Evolutionary conservation across 2,797 vertebrate species (phyloP).

Genomic region (Masticophis lateralis): DNA sequence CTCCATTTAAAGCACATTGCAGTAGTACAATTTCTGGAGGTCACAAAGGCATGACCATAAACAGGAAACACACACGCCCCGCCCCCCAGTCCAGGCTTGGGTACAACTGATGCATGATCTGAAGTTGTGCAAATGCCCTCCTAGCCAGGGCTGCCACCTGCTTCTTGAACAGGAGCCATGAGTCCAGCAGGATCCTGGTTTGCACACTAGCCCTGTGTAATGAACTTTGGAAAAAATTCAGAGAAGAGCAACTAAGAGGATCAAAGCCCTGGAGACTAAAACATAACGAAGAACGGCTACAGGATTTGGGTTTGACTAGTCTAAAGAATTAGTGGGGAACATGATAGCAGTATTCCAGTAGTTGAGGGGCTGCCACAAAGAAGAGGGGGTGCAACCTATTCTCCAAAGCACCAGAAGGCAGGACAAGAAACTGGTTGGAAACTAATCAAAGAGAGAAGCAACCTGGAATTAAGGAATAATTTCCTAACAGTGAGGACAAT

Average conservation of each 20-base stretch:
- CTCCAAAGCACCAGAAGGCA: not conserved
- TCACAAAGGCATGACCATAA: not conserved
- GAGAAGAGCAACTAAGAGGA: not conserved
- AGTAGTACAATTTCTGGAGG: not conserved
- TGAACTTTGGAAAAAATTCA: not conserved
- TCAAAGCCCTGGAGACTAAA: not conserved
- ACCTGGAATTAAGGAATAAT: no score
- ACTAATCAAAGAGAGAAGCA: no score
- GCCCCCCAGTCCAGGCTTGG: not conserved
- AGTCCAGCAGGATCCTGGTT: not conserved
- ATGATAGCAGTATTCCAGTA: not conserved
- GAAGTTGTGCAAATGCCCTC: not conserved
- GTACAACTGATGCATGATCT: not conserved
- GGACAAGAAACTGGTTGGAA: not conserved
- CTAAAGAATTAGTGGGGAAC: not conserved
- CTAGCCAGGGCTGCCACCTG: not conserved
- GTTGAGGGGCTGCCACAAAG: not conserved
- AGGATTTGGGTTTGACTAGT: not conserved
- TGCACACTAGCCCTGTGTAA: not conserved
- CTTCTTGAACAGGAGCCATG: not conserved
- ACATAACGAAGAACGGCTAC: not conserved
- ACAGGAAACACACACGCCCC: no score
- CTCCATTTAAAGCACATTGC: not conserved
- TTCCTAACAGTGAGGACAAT: no score
- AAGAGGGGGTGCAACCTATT: not conserved